These are phyloP conservation scores for Pteronotus mesoamericanus DNA, from an alignment of 2,797 vertebrate species.

Conservation along the genomic window DNA sequence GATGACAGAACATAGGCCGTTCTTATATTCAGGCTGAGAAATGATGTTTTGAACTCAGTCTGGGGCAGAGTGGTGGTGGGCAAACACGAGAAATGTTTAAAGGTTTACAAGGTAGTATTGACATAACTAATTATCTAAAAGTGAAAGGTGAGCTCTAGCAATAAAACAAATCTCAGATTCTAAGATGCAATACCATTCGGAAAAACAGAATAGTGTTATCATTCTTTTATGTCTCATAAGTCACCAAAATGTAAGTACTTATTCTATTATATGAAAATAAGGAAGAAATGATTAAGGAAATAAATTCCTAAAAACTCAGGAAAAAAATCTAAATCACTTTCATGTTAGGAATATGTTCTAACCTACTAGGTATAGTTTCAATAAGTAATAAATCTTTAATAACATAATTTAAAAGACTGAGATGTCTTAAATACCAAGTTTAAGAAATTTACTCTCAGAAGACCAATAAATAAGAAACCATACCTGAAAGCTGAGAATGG, in stretches of 20 bases:
- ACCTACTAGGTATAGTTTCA: not conserved
- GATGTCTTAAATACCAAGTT: not conserved
- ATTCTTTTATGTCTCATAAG: not conserved
- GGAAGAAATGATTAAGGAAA: not conserved
- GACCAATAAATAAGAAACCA: slow-evolving; percentile 27
- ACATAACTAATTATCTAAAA: not conserved
- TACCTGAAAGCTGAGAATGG: not conserved
- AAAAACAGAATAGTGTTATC: not conserved
- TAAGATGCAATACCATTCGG: not conserved
- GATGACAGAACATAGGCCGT: not conserved
- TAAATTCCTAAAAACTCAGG: not conserved
- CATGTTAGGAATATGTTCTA: not conserved
- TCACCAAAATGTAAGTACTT: not conserved
- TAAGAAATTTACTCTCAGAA: not conserved
- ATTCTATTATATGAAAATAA: not conserved
- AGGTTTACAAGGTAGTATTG: not conserved
- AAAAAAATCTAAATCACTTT: not conserved
- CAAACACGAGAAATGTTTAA: not conserved
- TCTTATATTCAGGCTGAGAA: not conserved
- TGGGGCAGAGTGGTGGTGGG: not conserved
- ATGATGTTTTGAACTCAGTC: not conserved
- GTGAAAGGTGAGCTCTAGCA: not conserved
- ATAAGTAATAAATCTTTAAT: slow-evolving; percentile 2
- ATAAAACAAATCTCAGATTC: not conserved
- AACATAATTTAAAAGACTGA: not conserved